Base-by-base conservation (phyloP, 2,888 invertebrate species). In the Bombyx huttoni region DNA sequence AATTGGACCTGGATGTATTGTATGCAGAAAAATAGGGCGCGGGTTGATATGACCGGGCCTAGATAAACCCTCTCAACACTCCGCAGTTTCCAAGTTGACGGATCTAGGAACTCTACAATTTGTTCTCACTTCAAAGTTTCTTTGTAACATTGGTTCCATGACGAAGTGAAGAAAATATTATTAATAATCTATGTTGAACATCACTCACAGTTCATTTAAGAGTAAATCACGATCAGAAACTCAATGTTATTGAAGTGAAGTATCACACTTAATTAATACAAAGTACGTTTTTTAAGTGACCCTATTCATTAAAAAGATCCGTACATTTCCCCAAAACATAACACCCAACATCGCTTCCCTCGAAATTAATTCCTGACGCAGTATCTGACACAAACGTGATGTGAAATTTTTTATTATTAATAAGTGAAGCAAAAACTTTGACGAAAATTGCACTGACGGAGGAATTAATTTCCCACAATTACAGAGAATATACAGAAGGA, bases 21-120 rank as follows among this genome's bases (percentile, higher is more conserved):
- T 63, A 56, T 57, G 60, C 59, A 52, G 53, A 55, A 59, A 78
- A 78, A 70, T 75, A 75, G 77, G 70, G 63, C 73, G 63, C 64
- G 62, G 64, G 60, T 59, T 63, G 61, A 55, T 24, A 58, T 59
- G 60, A 59, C 59, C 60, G 52, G 54, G 57, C 58, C 63, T 56
- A 70, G 69, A 72, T 71, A 71, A 71, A 67, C 64, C 64, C 56
- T 54, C 63, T 61, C 58, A 61, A 58, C 55, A 57, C 57, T 50
- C 53, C 48, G 53, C 52, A 57, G 53, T 60, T 58, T 64, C 65
- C 60, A 50, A 63, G 64, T 55, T 59, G 67, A 61, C 64, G 58
- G 57, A 59, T 60, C 56, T 47, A 58, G 53, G 58, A 58, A 60
- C 62, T 61, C 63, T 65, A 52, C 54, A 56, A 13, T 12, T 46